A percentile compares a stretch with the other conserved stretches of the same genome.
phyloP scores from a whole-genome alignment of 2,797 vertebrate species.

The Acipenser transmontanus region DNA sequence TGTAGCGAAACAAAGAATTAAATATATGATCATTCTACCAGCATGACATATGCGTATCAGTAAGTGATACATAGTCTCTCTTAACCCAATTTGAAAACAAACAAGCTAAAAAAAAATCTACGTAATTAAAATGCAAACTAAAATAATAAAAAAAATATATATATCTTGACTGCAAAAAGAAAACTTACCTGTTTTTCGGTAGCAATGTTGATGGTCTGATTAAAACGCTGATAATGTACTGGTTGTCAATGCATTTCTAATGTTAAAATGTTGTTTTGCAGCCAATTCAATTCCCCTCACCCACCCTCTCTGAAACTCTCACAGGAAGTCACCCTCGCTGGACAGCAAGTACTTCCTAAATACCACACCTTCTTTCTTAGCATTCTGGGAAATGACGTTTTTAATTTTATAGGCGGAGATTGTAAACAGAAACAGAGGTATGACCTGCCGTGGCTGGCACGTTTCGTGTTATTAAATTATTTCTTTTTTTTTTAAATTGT shows the following conservation, averaged over 20 bases:
- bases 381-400: no score
- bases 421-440: no score
- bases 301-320: constrained; percentile 27
- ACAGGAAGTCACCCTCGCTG: constrained; percentile 49
- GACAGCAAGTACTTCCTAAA: constrained; percentile 54
- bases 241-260: constrained; percentile 1
- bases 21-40: no score
- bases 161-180: background rate
- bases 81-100: no score
- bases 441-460: no score
- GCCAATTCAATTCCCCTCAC: constrained; percentile 25
- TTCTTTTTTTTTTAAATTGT: no score
- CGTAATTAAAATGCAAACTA: background rate
- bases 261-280: background rate
- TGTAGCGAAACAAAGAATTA: no score
- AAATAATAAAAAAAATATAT: constrained; percentile 1
- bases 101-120: no score
- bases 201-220: constrained; percentile 23
- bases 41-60: no score
- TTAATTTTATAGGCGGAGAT: no score
- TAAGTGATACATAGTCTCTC: no score
- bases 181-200: constrained; percentile 40
- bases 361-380: constrained; percentile 19
- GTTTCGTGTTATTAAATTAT: no score
- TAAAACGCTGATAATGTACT: constrained; percentile 15